Evolutionary conservation across 2,797 vertebrate genomes (phyloP), one percentile per base, ranked within the genome.

Genomic region (Molossus alvarezi): DNA sequence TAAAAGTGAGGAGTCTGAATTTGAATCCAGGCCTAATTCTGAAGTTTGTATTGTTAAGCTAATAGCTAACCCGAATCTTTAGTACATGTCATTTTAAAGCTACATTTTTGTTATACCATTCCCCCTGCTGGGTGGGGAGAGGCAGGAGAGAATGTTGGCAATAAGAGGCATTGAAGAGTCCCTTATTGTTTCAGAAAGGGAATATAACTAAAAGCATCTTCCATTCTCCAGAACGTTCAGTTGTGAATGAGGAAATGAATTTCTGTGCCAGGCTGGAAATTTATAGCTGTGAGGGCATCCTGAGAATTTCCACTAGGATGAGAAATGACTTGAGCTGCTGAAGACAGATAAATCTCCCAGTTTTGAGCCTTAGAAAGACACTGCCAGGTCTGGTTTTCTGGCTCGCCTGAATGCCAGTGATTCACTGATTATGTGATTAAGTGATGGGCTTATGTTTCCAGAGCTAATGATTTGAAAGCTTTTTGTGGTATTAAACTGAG

Each of bases 401-500:
- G 72, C 73, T 60, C 45, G 86, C 72, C 72, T 75, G 48, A 41
- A 77, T 79, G 94, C 67, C 80, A 81, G 48, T 69, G 77, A 94
- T 84, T 96, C 86, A 91, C 75, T 94, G 73, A 80, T 5, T 89
- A 73, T 93, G 51, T 90, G 95, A 95, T 84, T 83, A 97, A 94
- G 86, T 72, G 83, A 53, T 0, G 4, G 65, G 27, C 37, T 87
- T 84, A 33, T 96, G 72, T 95, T 96, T 94, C 80, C 87, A 96
- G 86, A 91, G 27, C 29, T 53, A 94, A 97, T 60, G 77, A 95
- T 92, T 96, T 81, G 48, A 87, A 95, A 97, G 88, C 79, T 89
- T 94, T 96, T 89, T 92, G n/a, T 93, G 90, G 76, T 55, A 88
- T 96, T 96, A 89, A 91, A 95, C 41, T 81, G 81, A 95, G 53